Percentiles rank a stretch among this genome's conserved stretches.
phyloP scores from a whole-genome alignment of 2,888 invertebrate genomes.

The Agrotis clavis region DNA sequence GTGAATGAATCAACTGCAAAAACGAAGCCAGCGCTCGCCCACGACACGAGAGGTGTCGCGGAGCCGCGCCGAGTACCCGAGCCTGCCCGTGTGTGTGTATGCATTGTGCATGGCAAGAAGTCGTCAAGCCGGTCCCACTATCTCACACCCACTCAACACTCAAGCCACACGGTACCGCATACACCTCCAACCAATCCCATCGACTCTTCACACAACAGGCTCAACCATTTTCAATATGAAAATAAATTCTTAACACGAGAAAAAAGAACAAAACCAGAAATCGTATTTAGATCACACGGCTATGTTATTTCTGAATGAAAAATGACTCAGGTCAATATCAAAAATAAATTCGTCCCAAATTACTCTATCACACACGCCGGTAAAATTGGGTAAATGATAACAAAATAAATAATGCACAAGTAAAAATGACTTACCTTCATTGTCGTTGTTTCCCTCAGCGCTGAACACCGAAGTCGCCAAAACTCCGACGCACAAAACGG shows the following conservation, averaged over 20 bases:
- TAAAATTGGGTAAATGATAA: constrained; percentile 69
- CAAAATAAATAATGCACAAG: constrained; percentile 79
- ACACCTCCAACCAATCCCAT: constrained; percentile 72
- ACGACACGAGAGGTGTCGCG: constrained; percentile 54
- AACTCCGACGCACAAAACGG: constrained; percentile 88
- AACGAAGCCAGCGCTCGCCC: constrained; percentile 68
- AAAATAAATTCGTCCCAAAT: constrained; percentile 66
- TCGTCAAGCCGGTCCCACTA: constrained; percentile 84
- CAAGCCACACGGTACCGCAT: constrained; percentile 67
- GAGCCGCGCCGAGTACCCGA: constrained; percentile 42
- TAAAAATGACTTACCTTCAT: constrained; percentile 87
- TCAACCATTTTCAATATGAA: constrained; percentile 44
- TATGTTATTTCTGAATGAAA: constrained; percentile 67
- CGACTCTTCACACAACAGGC: constrained; percentile 60
- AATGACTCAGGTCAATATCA: constrained; percentile 52
- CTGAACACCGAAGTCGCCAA: constrained; percentile 87
- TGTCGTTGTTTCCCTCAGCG: constrained; percentile 88
- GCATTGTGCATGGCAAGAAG: constrained; percentile 76
- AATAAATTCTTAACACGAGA: constrained; percentile 57
- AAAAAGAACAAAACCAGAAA: constrained; percentile 54
- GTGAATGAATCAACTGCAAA: constrained; percentile 78
- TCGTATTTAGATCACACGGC: constrained; percentile 61
- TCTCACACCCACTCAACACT: constrained; percentile 82
- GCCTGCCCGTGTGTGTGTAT: constrained; percentile 69
- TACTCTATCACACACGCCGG: constrained; percentile 59